Evolutionary conservation across 2,113 vertebrate species (phyloP).

Genomic region (Chionis minor): DNA sequence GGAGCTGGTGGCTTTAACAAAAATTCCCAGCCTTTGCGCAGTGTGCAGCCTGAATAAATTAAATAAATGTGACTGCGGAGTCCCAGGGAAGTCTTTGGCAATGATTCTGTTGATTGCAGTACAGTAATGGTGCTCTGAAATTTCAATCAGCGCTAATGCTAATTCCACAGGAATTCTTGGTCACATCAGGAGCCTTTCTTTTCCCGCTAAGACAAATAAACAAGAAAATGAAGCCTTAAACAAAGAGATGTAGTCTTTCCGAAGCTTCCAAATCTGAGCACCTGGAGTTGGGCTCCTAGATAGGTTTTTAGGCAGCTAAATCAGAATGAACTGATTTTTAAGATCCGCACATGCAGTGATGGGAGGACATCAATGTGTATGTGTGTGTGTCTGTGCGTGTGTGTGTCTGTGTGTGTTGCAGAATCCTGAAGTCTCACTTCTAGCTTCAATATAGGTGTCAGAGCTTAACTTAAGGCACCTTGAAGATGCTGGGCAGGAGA

Average conservation of each 20-base stretch:
- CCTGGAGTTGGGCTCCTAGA: rapidly evolving
- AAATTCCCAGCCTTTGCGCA: background rate
- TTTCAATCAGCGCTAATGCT: background rate
- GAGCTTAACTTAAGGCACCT: background rate
- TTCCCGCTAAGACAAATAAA: background rate
- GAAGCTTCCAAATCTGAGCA: background rate
- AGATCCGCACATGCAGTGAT: rapidly evolving
- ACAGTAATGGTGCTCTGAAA: background rate
- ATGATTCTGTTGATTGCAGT: background rate
- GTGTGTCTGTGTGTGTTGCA: background rate
- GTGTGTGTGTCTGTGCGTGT: background rate
- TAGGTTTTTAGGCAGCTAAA: background rate
- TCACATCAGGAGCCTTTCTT: background rate
- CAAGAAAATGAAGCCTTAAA: background rate
- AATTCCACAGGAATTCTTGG: slow-evolving; percentile 22
- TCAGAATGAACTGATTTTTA: background rate
- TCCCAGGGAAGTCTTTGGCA: background rate
- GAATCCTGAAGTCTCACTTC: background rate
- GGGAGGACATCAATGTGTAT: background rate
- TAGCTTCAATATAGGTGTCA: background rate
- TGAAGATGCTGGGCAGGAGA: background rate
- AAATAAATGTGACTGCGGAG: background rate
- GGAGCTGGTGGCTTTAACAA: background rate
- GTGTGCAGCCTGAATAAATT: slow-evolving; percentile 15
- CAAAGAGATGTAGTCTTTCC: background rate